Conservation (phyloP, 2,113 vertebrate species). For the Barbus barbus region DNA sequence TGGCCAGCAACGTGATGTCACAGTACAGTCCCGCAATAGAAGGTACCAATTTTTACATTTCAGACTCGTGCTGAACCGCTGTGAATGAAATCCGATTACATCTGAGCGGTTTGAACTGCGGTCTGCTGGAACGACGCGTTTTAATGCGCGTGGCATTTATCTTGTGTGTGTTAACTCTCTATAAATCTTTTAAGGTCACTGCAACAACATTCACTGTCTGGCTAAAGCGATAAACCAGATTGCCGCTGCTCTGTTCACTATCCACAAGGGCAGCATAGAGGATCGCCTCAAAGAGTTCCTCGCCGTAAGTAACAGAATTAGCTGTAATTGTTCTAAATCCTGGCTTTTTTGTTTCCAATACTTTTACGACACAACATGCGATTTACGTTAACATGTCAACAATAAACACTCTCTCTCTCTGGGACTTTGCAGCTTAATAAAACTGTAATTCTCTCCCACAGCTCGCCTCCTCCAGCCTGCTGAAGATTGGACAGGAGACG, state of each 20-base stretch:
- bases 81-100: constrained; percentile 19
- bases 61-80: background rate
- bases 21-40: constrained; percentile 98
- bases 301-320: constrained; percentile 76
- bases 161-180: constrained; percentile 18
- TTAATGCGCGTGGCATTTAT: constrained; percentile 19
- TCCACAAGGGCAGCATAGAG: constrained; percentile 99
- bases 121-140: background rate
- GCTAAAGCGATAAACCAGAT: constrained; percentile 99
- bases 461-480: constrained; percentile 95
- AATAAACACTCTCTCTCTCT: background rate
- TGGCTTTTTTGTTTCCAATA: too few relatives aligned
- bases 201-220: constrained; percentile 99
- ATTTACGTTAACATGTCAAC: background rate
- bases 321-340: background rate
- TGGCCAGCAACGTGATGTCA: constrained; percentile 98
- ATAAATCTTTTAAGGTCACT: constrained; percentile 83
- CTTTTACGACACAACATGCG: too few relatives aligned
- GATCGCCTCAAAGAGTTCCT: constrained; percentile 98
- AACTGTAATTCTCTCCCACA: constrained; percentile 56
- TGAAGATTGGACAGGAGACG: constrained; percentile 98
- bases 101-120: constrained; percentile 28
- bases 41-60: constrained; percentile 73
- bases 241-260: constrained; percentile 96
- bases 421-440: background rate